phyloP scores from a whole-genome alignment of 2,888 invertebrate species.

The Abrostola triplasia region DNA sequence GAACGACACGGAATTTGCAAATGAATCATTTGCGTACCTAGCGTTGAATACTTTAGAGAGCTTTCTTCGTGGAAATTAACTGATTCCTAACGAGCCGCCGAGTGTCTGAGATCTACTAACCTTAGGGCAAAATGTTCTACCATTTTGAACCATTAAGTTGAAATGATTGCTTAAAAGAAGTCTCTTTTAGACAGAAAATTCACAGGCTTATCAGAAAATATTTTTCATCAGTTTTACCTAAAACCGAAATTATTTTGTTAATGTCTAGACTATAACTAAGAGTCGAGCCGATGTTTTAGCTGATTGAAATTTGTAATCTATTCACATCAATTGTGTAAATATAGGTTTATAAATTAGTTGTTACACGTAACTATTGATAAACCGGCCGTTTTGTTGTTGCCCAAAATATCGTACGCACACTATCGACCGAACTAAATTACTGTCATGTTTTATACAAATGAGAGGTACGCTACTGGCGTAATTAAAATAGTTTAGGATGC shows the following conservation, averaged over 20 bases:
- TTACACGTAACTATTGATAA: too few relatives aligned
- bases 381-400: too few relatives aligned
- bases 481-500: too few relatives aligned
- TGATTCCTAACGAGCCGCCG: constrained; percentile 52
- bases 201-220: constrained; percentile 21
- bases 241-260: constrained; percentile 3
- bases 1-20: constrained; percentile 55
- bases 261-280: neutral
- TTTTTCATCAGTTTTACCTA: neutral
- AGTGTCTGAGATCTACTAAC: constrained; percentile 50
- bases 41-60: constrained; percentile 53
- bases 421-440: too few relatives aligned
- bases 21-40: constrained; percentile 62
- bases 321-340: too few relatives aligned
- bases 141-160: constrained; percentile 58
- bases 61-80: constrained; percentile 61
- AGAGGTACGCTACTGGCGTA: too few relatives aligned
- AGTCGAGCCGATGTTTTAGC: too few relatives aligned
- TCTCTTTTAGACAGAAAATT: constrained; percentile 44
- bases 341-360: too few relatives aligned
- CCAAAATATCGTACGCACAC: too few relatives aligned
- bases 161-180: constrained; percentile 56
- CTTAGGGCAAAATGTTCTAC: constrained; percentile 56
- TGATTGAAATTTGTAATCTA: too few relatives aligned
- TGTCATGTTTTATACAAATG: too few relatives aligned